phyloP scores from a whole-genome alignment of 2,113 vertebrate species.

The Etia nguti region DNA sequence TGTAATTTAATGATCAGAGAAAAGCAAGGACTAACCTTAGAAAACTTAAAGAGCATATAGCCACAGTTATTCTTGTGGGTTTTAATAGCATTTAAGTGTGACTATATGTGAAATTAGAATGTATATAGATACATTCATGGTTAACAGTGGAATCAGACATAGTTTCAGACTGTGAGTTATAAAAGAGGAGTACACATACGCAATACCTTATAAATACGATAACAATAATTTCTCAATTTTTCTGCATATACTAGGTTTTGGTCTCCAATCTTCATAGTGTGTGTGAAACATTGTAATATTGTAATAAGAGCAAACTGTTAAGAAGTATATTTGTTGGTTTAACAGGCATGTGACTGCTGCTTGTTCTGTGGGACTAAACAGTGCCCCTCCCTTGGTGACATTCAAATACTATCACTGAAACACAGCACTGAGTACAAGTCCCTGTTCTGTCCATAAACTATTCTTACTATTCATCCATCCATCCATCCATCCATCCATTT shows the following conservation, averaged over 20 bases:
- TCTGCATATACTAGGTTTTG: neutral
- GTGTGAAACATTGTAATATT: neutral
- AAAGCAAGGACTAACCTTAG: neutral
- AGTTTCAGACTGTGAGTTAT: neutral
- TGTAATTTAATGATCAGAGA: neutral
- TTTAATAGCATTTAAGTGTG: neutral
- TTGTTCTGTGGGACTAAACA: neutral
- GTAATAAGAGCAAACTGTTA: neutral
- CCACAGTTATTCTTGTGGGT: neutral
- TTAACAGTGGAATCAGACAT: neutral
- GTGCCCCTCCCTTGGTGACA: neutral
- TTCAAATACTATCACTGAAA: neutral
- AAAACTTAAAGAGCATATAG: neutral
- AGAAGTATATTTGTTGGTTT: neutral
- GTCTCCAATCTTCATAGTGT: neutral
- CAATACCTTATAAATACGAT: neutral
- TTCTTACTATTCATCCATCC: too few species aligned
- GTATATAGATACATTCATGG: neutral
- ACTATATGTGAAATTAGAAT: neutral
- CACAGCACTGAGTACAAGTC: neutral
- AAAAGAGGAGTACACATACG: neutral
- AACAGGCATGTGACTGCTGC: neutral
- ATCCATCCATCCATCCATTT: too few species aligned
- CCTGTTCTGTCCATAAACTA: neutral
- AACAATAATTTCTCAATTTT: neutral